A percentile compares a stretch with the other conserved stretches of the same genome.
phyloP scores from a whole-genome alignment of 2,888 invertebrate genomes.

The Latheticus oryzae region DNA sequence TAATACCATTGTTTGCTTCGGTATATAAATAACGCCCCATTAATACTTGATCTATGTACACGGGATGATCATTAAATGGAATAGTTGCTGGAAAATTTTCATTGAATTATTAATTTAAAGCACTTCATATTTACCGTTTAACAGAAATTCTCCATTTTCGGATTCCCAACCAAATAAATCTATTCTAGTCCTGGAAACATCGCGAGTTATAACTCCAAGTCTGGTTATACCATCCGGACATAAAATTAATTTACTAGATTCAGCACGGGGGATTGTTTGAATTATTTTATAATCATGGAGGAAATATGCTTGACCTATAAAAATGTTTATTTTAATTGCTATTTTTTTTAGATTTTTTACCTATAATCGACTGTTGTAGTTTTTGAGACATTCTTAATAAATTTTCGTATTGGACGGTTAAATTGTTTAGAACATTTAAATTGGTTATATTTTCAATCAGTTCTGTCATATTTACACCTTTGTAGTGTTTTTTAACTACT shows the following conservation, averaged over 20 bases:
- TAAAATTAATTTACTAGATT: constrained; percentile 23
- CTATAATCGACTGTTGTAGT: constrained; percentile 57
- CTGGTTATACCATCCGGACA: constrained; percentile 14
- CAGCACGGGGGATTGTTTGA: constrained; percentile 45
- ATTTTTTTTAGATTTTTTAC: constrained; percentile 48
- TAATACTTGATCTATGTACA: constrained; percentile 29
- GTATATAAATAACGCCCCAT: constrained; percentile 33
- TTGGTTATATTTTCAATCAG: constrained; percentile 57
- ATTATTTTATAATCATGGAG: constrained; percentile 52
- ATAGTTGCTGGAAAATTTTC: constrained; percentile 10
- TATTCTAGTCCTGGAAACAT: constrained; percentile 5
- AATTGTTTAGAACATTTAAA: constrained; percentile 51
- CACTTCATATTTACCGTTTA: background rate
- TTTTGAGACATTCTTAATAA: constrained; percentile 54
- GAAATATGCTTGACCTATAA: constrained; percentile 58
- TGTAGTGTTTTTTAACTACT: constrained; percentile 54
- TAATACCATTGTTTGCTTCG: constrained; percentile 23
- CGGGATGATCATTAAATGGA: constrained; percentile 1
- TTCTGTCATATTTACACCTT: constrained; percentile 57
- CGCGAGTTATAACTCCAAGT: constrained; percentile 12
- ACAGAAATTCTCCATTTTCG: constrained; percentile 4
- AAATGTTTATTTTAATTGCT: constrained; percentile 14
- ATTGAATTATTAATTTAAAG: constrained; percentile 6
- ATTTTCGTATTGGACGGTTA: constrained; percentile 60
- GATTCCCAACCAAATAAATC: constrained; percentile 25